Evolutionary conservation across 1,140 invertebrate genomes (phyloP), one percentile per base, ranked within the genome.

Genomic region (Helicoverpa zea): DNA sequence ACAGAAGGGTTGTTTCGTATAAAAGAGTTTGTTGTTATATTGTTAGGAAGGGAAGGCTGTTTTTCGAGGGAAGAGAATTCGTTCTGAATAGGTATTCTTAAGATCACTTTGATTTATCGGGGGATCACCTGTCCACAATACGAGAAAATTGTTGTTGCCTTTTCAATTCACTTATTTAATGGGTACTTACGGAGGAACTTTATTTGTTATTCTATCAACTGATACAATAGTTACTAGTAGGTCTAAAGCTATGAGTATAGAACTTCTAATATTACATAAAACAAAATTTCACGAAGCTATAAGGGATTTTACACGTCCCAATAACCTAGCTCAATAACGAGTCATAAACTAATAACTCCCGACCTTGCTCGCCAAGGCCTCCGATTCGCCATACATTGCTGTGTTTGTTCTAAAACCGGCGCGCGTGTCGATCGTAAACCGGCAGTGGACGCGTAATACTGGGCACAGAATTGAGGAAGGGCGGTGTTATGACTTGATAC

Each of bases 311-410:
- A 14, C 30, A 63, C 29, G 1, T 43, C 35, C 43, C 47, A 70
- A 52, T 70, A 70, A 51, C 49, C 12, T 13, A 52, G 12, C 30
- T 10, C 61, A n/a, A 43, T 51, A 68, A 70, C 49, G 66, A 70
- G 18, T 30, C 49, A 70, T 70, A 70, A 70, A 70, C 66, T 5
- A n/a, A 29, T 52, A 51, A 70, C 66, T 7, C 49, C 18, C 12
- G 66, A 70, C 66, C 66, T 70, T 70, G 66, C 9, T 2, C 5
- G 14, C 18, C 47, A 70, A 29, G 49, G 18, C 49, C 16, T 13
- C n/a, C 18, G 18, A 70, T 70, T 70, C 49, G 66, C 4, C 43
- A 70, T 29, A 70, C 49, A 70, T n/a, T 47, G 49, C 49, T 51
- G 14, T 1, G 49, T 70, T 70, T 70, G 49, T 54, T 70, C 66